A percentile compares a stretch with the other conserved stretches of the same genome.
phyloP scores from a whole-genome alignment of 2,113 vertebrate species.

The Peromyscus polionotus region DNA sequence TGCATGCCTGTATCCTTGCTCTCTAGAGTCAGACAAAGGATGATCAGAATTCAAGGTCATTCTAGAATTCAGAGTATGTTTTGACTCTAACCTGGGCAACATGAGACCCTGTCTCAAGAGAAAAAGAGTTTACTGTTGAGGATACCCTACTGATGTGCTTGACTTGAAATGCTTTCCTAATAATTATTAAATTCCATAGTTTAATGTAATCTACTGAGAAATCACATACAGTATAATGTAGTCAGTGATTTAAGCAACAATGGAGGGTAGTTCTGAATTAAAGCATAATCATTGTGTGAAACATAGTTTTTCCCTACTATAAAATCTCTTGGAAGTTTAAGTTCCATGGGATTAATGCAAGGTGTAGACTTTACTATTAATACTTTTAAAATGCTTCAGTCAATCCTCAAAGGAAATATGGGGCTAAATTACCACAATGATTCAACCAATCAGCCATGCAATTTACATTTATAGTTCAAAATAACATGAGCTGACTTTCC shows the following conservation, averaged over 20 bases:
- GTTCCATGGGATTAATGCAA: not conserved
- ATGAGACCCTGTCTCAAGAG: not conserved
- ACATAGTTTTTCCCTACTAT: not conserved
- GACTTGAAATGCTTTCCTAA: not conserved
- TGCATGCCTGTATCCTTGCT: not conserved
- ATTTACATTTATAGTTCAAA: not conserved
- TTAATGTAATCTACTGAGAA: not conserved
- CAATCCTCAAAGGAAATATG: not conserved
- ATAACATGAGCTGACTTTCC: not conserved
- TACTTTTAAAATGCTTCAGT: not conserved
- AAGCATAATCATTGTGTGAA: not conserved
- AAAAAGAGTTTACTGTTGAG: not conserved
- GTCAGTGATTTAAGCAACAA: not conserved
- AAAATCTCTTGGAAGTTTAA: not conserved
- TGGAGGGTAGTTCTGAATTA: not conserved
- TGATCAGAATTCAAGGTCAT: not conserved
- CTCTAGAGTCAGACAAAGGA: not conserved
- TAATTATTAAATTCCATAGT: not conserved
- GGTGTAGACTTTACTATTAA: not conserved
- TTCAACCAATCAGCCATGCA: not conserved
- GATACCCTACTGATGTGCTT: not conserved
- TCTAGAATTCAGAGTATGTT: not conserved
- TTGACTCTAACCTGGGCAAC: not conserved
- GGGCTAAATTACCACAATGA: not conserved
- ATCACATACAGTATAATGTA: not conserved